Conservation (phyloP, 2,113 vertebrate species). For the Lepidothrix coronata region DNA sequence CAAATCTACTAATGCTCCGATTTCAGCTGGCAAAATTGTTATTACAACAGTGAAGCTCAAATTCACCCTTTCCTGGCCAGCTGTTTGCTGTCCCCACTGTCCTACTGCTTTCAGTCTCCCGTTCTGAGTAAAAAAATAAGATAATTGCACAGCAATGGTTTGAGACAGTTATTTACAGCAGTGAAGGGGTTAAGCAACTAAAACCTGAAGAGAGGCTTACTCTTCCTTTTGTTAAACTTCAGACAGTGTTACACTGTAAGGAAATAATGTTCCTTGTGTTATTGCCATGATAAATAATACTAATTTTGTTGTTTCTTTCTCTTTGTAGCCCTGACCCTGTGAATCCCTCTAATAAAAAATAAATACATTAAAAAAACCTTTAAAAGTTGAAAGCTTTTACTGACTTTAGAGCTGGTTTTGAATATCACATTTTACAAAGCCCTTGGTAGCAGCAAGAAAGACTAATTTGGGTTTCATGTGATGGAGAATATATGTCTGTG, state of each 20-base stretch:
- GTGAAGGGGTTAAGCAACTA: neutral
- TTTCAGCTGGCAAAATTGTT: slow-evolving; percentile 32
- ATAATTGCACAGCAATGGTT: rapidly evolving
- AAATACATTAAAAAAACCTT: neutral
- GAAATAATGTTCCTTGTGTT: neutral
- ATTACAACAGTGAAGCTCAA: neutral
- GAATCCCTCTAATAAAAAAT: neutral
- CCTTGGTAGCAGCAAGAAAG: neutral
- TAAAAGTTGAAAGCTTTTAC: neutral
- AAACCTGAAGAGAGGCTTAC: neutral
- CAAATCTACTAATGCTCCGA: slow-evolving; percentile 16
- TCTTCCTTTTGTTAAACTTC: neutral
- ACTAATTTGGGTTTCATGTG: neutral
- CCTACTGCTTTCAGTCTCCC: neutral
- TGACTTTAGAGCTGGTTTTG: neutral
- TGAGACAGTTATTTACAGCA: neutral
- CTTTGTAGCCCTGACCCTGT: neutral
- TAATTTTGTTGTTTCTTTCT: neutral
- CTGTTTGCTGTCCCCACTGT: neutral
- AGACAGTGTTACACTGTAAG: neutral
- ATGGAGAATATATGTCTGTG: neutral
- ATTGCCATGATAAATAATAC: neutral
- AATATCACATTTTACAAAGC: neutral
- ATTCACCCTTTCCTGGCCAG: neutral
- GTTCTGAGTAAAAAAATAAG: neutral